Conservation (phyloP, 2,888 invertebrate species). For the Exocentrus adspersus region DNA sequence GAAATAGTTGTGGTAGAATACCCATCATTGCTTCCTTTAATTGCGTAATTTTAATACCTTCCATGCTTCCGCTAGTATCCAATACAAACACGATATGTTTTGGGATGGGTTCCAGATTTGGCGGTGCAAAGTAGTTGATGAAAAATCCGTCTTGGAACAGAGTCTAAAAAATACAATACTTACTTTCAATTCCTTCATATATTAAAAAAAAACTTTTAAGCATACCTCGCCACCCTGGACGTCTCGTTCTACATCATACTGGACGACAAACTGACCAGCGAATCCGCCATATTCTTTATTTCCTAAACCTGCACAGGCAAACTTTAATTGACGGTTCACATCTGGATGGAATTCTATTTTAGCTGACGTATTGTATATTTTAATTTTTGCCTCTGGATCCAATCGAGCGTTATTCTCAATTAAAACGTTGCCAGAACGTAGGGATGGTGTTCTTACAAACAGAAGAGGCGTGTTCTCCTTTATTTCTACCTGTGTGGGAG, state of each 20-base stretch:
- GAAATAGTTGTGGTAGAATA: slow-evolving; percentile 70
- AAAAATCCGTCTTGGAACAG: slow-evolving; percentile 75
- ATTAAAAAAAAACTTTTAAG: background rate
- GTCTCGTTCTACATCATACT: slow-evolving; percentile 72
- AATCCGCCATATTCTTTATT: slow-evolving; percentile 62
- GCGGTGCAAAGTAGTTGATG: slow-evolving; percentile 77
- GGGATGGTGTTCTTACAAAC: slow-evolving; percentile 69
- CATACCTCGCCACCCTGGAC: slow-evolving; percentile 66
- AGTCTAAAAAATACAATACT: slow-evolving; percentile 57
- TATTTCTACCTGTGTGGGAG: slow-evolving; percentile 64
- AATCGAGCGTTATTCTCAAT: slow-evolving; percentile 65
- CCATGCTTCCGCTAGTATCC: slow-evolving; percentile 79
- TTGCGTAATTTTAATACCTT: slow-evolving; percentile 72
- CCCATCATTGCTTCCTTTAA: slow-evolving; percentile 72
- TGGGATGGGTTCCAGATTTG: slow-evolving; percentile 66
- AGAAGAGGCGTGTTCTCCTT: slow-evolving; percentile 70
- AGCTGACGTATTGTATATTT: slow-evolving; percentile 40
- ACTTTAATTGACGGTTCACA: slow-evolving; percentile 67
- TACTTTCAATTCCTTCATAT: background rate
- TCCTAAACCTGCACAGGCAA: slow-evolving; percentile 58
- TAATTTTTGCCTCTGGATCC: slow-evolving; percentile 49
- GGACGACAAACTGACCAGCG: slow-evolving; percentile 72
- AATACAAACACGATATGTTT: slow-evolving; percentile 77
- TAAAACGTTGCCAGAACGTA: slow-evolving; percentile 70
- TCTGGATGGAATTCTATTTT: slow-evolving; percentile 68